These are phyloP conservation scores for Tretioscincus oriximinensis DNA, from an alignment of 2,113 vertebrate species.

Conservation along the genomic window DNA sequence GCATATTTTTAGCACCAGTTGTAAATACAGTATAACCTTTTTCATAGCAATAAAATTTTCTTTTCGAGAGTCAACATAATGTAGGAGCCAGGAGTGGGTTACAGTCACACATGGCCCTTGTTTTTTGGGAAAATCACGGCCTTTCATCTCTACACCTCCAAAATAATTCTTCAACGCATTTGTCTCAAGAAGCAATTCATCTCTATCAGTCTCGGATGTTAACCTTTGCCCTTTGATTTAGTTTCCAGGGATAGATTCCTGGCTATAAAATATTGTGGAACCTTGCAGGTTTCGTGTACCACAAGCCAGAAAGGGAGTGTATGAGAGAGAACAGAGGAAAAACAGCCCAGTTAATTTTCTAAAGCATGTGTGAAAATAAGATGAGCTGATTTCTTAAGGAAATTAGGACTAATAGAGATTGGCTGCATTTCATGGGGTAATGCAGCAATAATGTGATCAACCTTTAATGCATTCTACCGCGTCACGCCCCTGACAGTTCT, in stretches of 20 bases:
- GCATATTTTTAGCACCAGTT: not conserved
- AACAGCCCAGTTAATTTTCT: slow-evolving; percentile 30
- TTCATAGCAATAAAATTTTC: not conserved
- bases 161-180: slow-evolving; percentile 11
- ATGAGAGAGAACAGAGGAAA: not conserved
- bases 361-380: slow-evolving; percentile 23
- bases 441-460: slow-evolving; percentile 56
- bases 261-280: not conserved
- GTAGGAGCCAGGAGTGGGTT: not conserved
- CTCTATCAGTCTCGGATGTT: not conserved
- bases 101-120: not conserved
- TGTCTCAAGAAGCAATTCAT: not conserved
- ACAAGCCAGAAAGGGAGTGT: not conserved
- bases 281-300: not conserved
- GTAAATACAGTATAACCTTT: not conserved
- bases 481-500: slow-evolving; percentile 11
- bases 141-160: slow-evolving; percentile 1
- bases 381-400: slow-evolving; percentile 48
- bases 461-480: slow-evolving; percentile 56
- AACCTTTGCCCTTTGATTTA: not conserved
- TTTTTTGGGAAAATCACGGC: not conserved
- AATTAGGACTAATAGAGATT: slow-evolving; percentile 45
- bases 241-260: not conserved
- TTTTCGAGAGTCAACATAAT: not conserved
- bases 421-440: slow-evolving; percentile 60